Percentiles rank a stretch among this genome's conserved stretches.
These are phyloP conservation scores for Yponomeuta plumbellus DNA, from an alignment of 2,888 invertebrate genomes.

Conservation along the genomic window DNA sequence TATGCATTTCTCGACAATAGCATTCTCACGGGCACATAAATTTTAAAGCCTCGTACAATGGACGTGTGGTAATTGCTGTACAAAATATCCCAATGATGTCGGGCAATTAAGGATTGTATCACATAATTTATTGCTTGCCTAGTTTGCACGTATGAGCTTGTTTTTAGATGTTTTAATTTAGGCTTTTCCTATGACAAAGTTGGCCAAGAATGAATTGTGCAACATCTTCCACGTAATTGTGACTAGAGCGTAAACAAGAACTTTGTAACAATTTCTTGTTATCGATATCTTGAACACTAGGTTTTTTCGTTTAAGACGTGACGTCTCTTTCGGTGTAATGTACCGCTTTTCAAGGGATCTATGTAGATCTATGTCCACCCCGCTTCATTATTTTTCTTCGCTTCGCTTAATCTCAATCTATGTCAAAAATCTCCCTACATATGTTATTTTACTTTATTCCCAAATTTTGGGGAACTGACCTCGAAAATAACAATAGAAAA, in stretches of 20 bases:
- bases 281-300: too few species aligned
- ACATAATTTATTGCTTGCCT: not conserved
- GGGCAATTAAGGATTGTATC: not conserved
- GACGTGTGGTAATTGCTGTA: conserved; percentile 9
- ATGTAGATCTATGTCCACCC: too few species aligned
- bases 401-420: too few species aligned
- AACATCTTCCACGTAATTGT: not conserved
- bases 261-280: too few species aligned
- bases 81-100: conserved; percentile 11
- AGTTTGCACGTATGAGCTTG: not conserved
- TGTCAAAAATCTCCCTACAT: too few species aligned
- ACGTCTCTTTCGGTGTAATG: too few species aligned
- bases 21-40: conserved; percentile 3
- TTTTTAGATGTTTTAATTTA: not conserved
- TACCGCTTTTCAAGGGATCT: too few species aligned
- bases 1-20: conserved; percentile 10
- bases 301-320: too few species aligned
- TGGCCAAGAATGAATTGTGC: not conserved
- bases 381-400: too few species aligned
- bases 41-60: conserved; percentile 2
- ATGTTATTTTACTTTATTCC: too few species aligned
- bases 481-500: too few species aligned
- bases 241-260: not conserved
- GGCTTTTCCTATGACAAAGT: not conserved
- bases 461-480: too few species aligned